Evolutionary conservation across 2,888 invertebrate genomes (phyloP).

Genomic region (Hyposoter didymator): DNA sequence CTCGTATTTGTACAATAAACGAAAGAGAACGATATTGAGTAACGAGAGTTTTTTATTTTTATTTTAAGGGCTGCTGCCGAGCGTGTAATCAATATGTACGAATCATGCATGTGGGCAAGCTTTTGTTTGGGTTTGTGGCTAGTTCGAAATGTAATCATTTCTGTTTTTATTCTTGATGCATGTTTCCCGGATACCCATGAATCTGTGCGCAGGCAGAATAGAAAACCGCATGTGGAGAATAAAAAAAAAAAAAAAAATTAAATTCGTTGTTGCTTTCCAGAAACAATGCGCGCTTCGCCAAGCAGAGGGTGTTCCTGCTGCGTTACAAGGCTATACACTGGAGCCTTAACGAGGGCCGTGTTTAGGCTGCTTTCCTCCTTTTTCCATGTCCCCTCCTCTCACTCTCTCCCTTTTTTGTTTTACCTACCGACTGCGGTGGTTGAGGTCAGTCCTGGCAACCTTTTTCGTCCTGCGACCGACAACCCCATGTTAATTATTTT

Average conservation of each 20-base stretch:
- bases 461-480: slow-evolving; percentile 44
- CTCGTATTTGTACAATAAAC: not conserved
- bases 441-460: slow-evolving; percentile 29
- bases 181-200: slow-evolving; percentile 39
- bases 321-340: slow-evolving; percentile 75
- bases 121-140: not conserved
- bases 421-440: not conserved
- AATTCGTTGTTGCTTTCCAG: slow-evolving; percentile 69
- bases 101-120: slow-evolving; percentile 8
- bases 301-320: slow-evolving; percentile 71
- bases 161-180: slow-evolving; percentile 5
- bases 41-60: not conserved
- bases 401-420: slow-evolving; percentile 15
- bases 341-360: slow-evolving; percentile 78
- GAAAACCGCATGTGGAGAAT: not conserved
- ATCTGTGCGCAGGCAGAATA: slow-evolving; percentile 13
- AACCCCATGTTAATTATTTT: slow-evolving; percentile 76
- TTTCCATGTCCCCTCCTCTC: not conserved
- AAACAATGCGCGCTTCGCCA: slow-evolving; percentile 75
- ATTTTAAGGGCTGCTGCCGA: not conserved
- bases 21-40: not conserved
- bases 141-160: not conserved
- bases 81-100: slow-evolving; percentile 3
- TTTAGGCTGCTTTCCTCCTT: slow-evolving; percentile 72
- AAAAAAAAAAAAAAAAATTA: slow-evolving; percentile 36